Percentiles rank a stretch among this genome's conserved stretches.
These are phyloP conservation scores for Semnornis frantzii DNA, from an alignment of 2,113 vertebrate species.

Conservation along the genomic window DNA sequence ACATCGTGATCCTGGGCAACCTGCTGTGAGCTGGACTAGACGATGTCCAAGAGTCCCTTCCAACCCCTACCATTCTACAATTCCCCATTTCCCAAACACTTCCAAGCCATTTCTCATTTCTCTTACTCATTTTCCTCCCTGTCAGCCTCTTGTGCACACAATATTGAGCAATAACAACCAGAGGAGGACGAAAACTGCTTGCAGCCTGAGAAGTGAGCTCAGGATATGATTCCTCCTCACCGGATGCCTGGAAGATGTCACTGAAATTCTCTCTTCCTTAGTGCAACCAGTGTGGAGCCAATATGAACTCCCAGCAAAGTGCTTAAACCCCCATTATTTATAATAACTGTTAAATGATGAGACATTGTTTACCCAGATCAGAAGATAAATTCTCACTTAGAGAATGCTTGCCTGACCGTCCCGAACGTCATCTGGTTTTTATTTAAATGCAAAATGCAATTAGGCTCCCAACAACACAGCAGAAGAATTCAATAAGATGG, in stretches of 20 bases:
- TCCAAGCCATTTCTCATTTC: neutral
- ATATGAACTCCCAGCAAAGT: constrained; percentile 71
- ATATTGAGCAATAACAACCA: constrained; percentile 37
- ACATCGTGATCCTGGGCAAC: no score
- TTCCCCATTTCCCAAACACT: neutral
- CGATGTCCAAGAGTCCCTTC: no score
- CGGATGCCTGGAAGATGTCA: constrained; percentile 73
- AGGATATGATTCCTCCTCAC: constrained; percentile 65
- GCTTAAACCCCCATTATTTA: constrained; percentile 75
- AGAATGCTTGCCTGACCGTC: constrained; percentile 64
- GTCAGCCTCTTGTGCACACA: neutral
- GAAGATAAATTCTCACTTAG: constrained; percentile 74
- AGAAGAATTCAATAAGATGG: constrained; percentile 81
- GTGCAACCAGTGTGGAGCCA: constrained; percentile 56
- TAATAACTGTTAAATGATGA: constrained; percentile 80
- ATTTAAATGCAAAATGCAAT: constrained; percentile 83
- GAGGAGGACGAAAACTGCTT: constrained; percentile 37
- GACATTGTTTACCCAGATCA: constrained; percentile 74
- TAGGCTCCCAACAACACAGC: constrained; percentile 77
- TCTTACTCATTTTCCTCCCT: neutral
- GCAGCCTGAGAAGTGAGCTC: constrained; percentile 16
- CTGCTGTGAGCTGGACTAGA: no score
- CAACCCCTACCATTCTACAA: no score
- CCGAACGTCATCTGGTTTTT: constrained; percentile 82
- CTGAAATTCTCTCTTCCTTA: constrained; percentile 67